These are phyloP conservation scores for Hololepta plana DNA, from an alignment of 2,888 invertebrate species.

Conservation along the genomic window DNA sequence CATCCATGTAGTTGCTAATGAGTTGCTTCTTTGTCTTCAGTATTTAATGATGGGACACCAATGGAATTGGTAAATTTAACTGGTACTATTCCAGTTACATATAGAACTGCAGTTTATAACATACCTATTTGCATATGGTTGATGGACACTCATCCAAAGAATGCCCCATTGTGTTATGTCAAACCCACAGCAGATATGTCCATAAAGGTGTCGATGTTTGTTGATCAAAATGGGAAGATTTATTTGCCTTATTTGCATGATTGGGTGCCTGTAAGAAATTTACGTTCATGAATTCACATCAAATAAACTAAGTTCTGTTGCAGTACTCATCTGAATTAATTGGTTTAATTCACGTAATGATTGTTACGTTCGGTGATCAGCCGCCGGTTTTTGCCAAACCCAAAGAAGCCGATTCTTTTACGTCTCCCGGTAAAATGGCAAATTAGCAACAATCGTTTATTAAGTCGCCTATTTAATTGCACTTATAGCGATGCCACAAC, in stretches of 20 bases:
- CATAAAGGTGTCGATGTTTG: conserved; percentile 85
- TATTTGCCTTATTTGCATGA: conserved; percentile 94
- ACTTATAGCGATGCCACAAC: too few relatives aligned
- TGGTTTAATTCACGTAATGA: conserved; percentile 80
- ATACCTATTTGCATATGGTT: conserved; percentile 95
- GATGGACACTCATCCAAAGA: conserved; percentile 92
- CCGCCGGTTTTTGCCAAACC: conserved; percentile 83
- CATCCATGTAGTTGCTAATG: conserved; percentile 7
- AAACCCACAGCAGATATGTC: conserved; percentile 90
- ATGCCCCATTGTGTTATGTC: conserved; percentile 89
- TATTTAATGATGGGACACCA: conserved; percentile 72
- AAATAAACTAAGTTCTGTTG: conserved; percentile 12
- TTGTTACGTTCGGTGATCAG: conserved; percentile 80
- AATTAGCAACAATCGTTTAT: not conserved
- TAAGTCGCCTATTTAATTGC: not conserved
- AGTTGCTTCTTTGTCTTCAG: conserved; percentile 27
- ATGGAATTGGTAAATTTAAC: conserved; percentile 69
- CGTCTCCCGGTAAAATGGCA: conserved; percentile 22
- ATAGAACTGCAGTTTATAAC: conserved; percentile 78
- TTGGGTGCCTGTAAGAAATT: conserved; percentile 54
- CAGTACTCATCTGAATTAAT: conserved; percentile 68
- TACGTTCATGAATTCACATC: not conserved
- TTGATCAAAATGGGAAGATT: conserved; percentile 89
- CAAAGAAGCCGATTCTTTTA: too few relatives aligned
- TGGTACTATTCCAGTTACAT: conserved; percentile 86